Conservation (phyloP, 2,888 invertebrate genomes). For the Linnaemya tessellans region DNA sequence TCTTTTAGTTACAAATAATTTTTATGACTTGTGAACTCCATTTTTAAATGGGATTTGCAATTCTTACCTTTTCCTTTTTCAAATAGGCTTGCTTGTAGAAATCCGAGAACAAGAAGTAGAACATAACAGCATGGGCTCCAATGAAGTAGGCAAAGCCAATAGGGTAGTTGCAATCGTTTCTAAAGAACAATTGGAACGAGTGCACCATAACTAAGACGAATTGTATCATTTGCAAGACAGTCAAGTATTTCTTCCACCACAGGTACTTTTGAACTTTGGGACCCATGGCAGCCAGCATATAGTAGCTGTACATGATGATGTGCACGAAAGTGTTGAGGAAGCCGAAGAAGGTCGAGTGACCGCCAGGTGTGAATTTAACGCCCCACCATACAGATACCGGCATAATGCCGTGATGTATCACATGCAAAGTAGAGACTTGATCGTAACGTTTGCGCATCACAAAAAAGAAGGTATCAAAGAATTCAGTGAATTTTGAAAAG, state of each 20-base stretch:
- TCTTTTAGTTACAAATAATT: too few relatives aligned
- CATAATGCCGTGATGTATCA: slow-evolving; percentile 98
- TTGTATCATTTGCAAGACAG: slow-evolving; percentile 95
- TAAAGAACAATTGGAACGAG: slow-evolving; percentile 93
- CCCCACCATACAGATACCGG: slow-evolving; percentile 97
- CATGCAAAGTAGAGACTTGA: slow-evolving; percentile 95
- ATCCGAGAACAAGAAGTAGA: slow-evolving; percentile 95
- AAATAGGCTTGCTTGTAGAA: slow-evolving; percentile 93
- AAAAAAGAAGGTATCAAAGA: slow-evolving; percentile 97
- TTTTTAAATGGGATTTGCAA: background rate
- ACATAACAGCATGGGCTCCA: slow-evolving; percentile 95
- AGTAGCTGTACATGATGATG: slow-evolving; percentile 97
- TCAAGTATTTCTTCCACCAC: slow-evolving; percentile 98
- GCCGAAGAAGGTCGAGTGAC: slow-evolving; percentile 97
- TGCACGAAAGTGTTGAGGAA: slow-evolving; percentile 97
- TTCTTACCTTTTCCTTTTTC: slow-evolving; percentile 77
- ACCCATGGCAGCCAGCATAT: slow-evolving; percentile 94
- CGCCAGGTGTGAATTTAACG: slow-evolving; percentile 94
- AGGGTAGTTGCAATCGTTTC: slow-evolving; percentile 94
- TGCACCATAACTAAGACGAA: slow-evolving; percentile 94
- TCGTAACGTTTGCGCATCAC: slow-evolving; percentile 96
- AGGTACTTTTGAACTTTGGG: slow-evolving; percentile 93
- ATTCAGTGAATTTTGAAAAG: slow-evolving; percentile 96
- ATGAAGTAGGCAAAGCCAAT: slow-evolving; percentile 95
- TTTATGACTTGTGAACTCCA: background rate